Percentiles rank a stretch among this genome's conserved stretches.
Conservation (phyloP, 2,888 invertebrate genomes). For the Pristionchus mayeri region DNA sequence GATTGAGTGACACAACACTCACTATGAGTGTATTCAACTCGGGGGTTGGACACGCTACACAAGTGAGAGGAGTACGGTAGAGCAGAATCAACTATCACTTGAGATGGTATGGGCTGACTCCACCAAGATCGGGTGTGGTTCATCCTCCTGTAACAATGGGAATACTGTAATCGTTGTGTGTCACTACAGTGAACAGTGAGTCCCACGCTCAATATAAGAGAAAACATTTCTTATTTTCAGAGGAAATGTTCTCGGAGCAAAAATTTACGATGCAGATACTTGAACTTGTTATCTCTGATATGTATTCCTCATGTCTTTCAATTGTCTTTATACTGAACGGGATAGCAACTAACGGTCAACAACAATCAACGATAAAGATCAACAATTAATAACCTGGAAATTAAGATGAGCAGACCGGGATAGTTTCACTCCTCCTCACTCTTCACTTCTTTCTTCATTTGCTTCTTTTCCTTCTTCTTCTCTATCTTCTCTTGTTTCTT, state of each 20-base stretch:
- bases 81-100: background rate
- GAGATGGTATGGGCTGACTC: constrained; percentile 55
- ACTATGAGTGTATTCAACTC: constrained; percentile 51
- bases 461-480: constrained; percentile 47
- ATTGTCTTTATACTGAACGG: background rate
- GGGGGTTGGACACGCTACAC: constrained; percentile 58
- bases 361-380: background rate
- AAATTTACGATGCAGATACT: constrained; percentile 18
- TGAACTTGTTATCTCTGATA: background rate
- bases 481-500: constrained; percentile 23
- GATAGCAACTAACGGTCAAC: constrained; percentile 44
- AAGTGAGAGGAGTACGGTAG: constrained; percentile 39
- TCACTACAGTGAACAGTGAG: constrained; percentile 53
- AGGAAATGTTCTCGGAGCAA: constrained; percentile 21
- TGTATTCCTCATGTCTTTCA: background rate
- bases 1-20: constrained; percentile 53
- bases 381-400: background rate
- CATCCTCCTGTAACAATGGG: constrained; percentile 52
- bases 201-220: no score
- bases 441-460: constrained; percentile 1
- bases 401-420: background rate
- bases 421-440: background rate
- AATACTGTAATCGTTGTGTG: constrained; percentile 54
- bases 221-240: background rate
- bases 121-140: constrained; percentile 55